A percentile compares a stretch with the other conserved stretches of the same genome.
Evolutionary conservation across 2,888 invertebrate species (phyloP).

Genomic region (Latrodectus elegans): DNA sequence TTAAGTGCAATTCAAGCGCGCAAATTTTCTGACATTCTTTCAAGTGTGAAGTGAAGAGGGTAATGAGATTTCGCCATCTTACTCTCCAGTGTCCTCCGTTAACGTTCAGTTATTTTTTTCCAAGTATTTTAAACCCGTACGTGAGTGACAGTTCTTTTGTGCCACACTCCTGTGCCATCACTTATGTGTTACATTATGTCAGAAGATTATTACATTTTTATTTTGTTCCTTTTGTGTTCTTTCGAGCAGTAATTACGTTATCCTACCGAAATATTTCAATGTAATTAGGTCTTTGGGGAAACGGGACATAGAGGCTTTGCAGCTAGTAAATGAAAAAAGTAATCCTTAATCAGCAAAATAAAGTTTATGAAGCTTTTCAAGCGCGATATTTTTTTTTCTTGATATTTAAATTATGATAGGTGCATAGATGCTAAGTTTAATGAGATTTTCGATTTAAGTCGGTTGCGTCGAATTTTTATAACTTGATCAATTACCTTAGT

Average conservation of each 20-base stretch:
- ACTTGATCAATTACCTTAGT: no score
- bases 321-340: no score
- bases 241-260: neutral
- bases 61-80: slow-evolving; percentile 41
- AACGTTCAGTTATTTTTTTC: neutral
- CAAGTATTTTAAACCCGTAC: neutral
- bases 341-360: no score
- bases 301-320: neutral
- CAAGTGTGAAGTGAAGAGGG: slow-evolving; percentile 45
- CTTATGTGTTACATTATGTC: neutral
- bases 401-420: no score
- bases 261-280: neutral
- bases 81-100: neutral
- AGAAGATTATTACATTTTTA: neutral
- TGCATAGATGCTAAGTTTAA: no score
- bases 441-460: no score
- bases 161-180: neutral
- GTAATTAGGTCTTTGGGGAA: neutral
- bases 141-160: slow-evolving; percentile 33
- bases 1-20: slow-evolving; percentile 56
- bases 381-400: no score
- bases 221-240: neutral
- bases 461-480: no score
- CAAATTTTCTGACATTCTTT: slow-evolving; percentile 33
- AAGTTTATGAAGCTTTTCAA: no score